Evolutionary conservation across 1,140 invertebrate species (phyloP).

Genomic region (Trichoplusia ni): DNA sequence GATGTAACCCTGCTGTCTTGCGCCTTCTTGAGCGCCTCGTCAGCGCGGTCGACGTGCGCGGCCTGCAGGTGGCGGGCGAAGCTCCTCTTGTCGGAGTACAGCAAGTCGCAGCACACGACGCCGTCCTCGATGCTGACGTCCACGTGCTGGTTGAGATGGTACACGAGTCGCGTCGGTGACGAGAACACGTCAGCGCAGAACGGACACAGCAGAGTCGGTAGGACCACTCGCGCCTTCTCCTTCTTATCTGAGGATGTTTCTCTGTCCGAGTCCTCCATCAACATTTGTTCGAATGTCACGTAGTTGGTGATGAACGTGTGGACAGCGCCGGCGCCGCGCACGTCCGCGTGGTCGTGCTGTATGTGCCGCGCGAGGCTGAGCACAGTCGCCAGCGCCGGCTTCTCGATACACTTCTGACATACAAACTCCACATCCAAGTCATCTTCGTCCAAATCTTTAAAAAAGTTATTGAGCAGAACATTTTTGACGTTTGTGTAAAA

Average conservation of each 20-base stretch:
- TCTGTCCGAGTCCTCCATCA: conserved; percentile 43
- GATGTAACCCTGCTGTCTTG: conserved; percentile 41
- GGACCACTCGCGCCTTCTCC: not conserved
- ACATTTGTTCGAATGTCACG: conserved; percentile 59
- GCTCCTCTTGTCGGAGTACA: conserved; percentile 43
- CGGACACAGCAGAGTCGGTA: conserved; percentile 53
- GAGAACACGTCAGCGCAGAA: conserved; percentile 65
- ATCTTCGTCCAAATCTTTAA: conserved; percentile 43
- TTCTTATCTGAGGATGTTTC: conserved; percentile 9
- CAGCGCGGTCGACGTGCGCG: conserved; percentile 37
- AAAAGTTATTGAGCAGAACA: conserved; percentile 50
- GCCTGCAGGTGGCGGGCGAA: conserved; percentile 55
- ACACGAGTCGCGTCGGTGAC: conserved; percentile 52
- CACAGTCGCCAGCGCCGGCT: conserved; percentile 29
- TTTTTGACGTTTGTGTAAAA: conserved; percentile 46
- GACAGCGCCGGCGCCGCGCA: conserved; percentile 22
- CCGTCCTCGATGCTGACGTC: conserved; percentile 46
- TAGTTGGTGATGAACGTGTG: conserved; percentile 56
- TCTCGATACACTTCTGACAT: conserved; percentile 56
- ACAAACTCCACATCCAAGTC: conserved; percentile 51
- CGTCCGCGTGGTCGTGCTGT: conserved; percentile 37
- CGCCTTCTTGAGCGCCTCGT: not conserved
- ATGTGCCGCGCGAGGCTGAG: conserved; percentile 52
- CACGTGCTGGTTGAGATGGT: conserved; percentile 59
- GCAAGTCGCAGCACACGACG: conserved; percentile 49